Evolutionary conservation across 1,140 invertebrate genomes (phyloP).

Genomic region (Papilio xuthus): DNA sequence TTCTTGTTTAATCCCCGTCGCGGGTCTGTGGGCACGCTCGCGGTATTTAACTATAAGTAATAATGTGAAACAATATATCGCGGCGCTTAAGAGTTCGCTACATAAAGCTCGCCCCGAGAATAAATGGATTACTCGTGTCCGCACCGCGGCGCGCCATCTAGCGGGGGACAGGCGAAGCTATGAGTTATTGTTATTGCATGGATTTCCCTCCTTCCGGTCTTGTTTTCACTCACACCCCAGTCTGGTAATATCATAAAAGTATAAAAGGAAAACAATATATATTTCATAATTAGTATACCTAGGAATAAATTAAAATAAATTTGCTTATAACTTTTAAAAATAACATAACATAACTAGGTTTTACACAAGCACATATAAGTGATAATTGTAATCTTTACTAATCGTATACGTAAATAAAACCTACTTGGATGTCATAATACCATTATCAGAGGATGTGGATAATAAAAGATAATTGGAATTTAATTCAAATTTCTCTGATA

Average conservation of each 20-base stretch:
- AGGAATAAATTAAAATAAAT: not conserved
- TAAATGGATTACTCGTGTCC: conserved; percentile 81
- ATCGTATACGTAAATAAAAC: conserved; percentile 16
- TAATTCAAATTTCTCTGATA: conserved; percentile 37
- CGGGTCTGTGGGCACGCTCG: conserved; percentile 50
- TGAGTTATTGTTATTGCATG: conserved; percentile 80
- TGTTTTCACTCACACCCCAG: conserved; percentile 76
- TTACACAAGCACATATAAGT: not conserved
- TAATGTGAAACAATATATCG: conserved; percentile 77
- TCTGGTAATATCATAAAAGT: conserved; percentile 71
- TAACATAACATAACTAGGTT: not conserved
- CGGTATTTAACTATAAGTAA: conserved; percentile 74
- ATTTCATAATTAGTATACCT: conserved; percentile 49
- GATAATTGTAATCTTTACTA: conserved; percentile 29
- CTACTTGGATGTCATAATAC: conserved; percentile 16
- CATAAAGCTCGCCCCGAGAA: conserved; percentile 78
- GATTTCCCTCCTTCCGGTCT: conserved; percentile 76
- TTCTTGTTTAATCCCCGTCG: conserved; percentile 50
- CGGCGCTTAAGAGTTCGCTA: conserved; percentile 74
- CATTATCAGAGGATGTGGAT: conserved; percentile 35
- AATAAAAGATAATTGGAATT: conserved; percentile 35
- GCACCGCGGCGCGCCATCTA: conserved; percentile 72
- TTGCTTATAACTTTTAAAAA: not conserved
- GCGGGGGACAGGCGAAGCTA: conserved; percentile 73
- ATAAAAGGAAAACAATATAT: conserved; percentile 69